These are phyloP conservation scores for Tauraco erythrolophus DNA, from an alignment of 2,113 vertebrate species.

Conservation along the genomic window DNA sequence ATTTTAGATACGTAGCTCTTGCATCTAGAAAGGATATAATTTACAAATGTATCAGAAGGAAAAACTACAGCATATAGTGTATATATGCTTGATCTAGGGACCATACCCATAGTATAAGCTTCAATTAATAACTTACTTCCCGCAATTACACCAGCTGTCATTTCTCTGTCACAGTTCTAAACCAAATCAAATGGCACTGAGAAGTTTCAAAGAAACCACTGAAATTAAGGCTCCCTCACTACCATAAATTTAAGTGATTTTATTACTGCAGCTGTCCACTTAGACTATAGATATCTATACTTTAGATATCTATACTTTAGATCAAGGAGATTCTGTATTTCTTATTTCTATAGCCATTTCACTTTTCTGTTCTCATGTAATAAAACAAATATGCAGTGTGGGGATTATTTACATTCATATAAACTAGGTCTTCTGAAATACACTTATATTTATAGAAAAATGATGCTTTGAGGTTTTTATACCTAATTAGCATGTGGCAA, in stretches of 20 bases:
- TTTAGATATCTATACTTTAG: not conserved
- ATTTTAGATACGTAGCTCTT: not conserved
- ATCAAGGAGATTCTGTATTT: not conserved
- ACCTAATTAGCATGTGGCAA: not conserved
- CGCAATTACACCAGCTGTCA: not conserved
- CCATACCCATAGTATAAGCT: fast-evolving
- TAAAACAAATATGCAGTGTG: not conserved
- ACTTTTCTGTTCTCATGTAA: not conserved
- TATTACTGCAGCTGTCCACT: not conserved
- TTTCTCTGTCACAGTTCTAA: not conserved
- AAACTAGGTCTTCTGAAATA: not conserved
- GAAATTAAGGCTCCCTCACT: not conserved
- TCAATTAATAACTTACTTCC: not conserved
- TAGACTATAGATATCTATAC: not conserved
- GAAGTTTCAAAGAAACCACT: not conserved
- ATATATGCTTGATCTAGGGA: not conserved
- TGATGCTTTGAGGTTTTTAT: not conserved
- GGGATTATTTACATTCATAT: not conserved
- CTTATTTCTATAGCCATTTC: not conserved
- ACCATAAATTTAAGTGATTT: not conserved
- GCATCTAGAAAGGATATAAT: not conserved
- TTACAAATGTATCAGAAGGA: not conserved
- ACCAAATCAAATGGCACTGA: not conserved
- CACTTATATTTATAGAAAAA: not conserved
- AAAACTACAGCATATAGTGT: not conserved